These are phyloP conservation scores for Penaeus monodon DNA, from an alignment of 2,888 invertebrate genomes.

Conservation along the genomic window DNA sequence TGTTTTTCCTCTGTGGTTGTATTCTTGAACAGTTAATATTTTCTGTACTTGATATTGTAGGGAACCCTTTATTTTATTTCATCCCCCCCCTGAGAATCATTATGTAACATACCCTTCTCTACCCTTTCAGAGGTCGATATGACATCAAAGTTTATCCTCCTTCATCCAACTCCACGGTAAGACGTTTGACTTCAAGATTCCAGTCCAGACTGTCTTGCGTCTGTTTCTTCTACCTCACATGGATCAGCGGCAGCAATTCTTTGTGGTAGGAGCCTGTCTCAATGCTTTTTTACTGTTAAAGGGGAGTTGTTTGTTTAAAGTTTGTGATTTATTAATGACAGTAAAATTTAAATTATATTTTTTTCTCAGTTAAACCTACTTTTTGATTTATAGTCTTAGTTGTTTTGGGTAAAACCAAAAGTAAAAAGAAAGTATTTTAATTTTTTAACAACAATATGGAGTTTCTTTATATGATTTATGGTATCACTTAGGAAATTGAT, in stretches of 20 bases:
- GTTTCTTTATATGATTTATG: neutral
- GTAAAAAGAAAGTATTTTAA: neutral
- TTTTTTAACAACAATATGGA: neutral
- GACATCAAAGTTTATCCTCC: slow-evolving; percentile 94
- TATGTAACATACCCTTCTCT: neutral
- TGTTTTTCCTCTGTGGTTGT: slow-evolving; percentile 67
- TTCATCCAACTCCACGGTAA: slow-evolving; percentile 96
- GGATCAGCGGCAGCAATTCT: slow-evolving; percentile 97
- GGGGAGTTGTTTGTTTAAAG: neutral
- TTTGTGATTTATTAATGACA: neutral
- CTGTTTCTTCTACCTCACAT: slow-evolving; percentile 96
- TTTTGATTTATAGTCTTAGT: neutral
- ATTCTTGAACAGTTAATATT: neutral
- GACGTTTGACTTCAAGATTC: slow-evolving; percentile 99
- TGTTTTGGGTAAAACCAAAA: neutral
- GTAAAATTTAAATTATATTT: neutral
- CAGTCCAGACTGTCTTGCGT: slow-evolving; percentile 94
- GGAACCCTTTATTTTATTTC: neutral
- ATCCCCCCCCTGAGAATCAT: neutral
- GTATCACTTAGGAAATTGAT: neutral
- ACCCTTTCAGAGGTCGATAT: slow-evolving; percentile 82
- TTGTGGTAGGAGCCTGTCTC: slow-evolving; percentile 79
- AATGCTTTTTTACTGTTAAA: neutral
- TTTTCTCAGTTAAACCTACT: too few relatives aligned
- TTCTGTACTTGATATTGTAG: neutral